phyloP scores from a whole-genome alignment of 2,113 vertebrate species.

The Psilopogon haemacephalus region DNA sequence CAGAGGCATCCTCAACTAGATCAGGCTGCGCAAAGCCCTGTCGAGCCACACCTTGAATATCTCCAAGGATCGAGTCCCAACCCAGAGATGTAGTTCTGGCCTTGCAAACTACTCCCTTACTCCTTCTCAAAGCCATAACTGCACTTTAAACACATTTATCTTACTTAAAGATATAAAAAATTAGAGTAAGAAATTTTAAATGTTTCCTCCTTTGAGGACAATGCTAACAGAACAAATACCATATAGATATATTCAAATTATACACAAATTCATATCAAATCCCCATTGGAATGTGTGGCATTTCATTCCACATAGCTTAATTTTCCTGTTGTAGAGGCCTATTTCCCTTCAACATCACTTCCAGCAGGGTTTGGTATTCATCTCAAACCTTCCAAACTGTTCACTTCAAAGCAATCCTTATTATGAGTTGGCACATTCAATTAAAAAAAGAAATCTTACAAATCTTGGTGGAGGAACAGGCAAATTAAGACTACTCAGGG shows the following conservation, averaged over 20 bases:
- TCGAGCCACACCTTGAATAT: no score
- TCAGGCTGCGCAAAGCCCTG: no score
- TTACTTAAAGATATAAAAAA: not conserved
- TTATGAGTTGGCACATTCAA: not conserved
- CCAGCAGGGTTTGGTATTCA: not conserved
- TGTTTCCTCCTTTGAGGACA: not conserved
- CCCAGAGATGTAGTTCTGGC: not conserved
- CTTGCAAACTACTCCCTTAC: not conserved
- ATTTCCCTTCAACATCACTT: not conserved
- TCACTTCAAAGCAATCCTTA: not conserved
- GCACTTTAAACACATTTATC: not conserved
- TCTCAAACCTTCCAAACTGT: not conserved
- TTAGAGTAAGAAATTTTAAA: not conserved
- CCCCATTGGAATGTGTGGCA: not conserved
- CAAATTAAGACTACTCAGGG: constrained; percentile 85
- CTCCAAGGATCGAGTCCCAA: no score
- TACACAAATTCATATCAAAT: not conserved
- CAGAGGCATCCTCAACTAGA: no score
- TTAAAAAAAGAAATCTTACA: constrained; percentile 80
- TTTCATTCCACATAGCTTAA: not conserved
- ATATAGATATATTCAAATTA: not conserved
- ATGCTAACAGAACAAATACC: not conserved
- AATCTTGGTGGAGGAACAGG: constrained; percentile 94
- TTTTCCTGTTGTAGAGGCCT: not conserved
- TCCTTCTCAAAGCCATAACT: not conserved